Conservation (phyloP, 2,888 invertebrate genomes). For the Luffia ferchaultella region DNA sequence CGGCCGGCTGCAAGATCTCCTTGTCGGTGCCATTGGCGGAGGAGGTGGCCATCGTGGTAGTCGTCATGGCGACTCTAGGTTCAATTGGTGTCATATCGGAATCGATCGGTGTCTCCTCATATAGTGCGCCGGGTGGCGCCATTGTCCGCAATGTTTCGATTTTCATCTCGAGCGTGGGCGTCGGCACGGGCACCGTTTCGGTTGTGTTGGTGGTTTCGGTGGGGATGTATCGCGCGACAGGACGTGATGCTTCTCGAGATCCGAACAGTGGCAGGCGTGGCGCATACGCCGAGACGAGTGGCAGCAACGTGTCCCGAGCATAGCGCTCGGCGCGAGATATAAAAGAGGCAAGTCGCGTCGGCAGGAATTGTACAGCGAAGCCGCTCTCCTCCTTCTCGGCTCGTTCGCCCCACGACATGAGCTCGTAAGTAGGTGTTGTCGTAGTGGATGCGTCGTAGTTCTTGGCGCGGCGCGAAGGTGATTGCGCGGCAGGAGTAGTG, state of each 20-base stretch:
- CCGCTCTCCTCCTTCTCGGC: slow-evolving; percentile 43
- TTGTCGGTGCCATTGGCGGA: slow-evolving; percentile 25
- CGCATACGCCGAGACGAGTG: slow-evolving; percentile 80
- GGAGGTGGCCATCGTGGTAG: slow-evolving; percentile 25
- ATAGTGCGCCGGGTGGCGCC: slow-evolving; percentile 50
- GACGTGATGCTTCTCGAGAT: slow-evolving; percentile 45
- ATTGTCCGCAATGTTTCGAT: slow-evolving; percentile 48
- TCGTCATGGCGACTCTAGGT: slow-evolving; percentile 22
- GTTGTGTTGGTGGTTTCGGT: slow-evolving; percentile 48
- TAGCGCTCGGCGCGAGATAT: slow-evolving; percentile 84
- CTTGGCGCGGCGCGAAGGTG: slow-evolving; percentile 39
- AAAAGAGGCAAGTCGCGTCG: slow-evolving; percentile 79
- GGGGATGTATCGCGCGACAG: slow-evolving; percentile 71
- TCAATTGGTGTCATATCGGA: slow-evolving; percentile 36
- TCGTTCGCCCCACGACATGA: slow-evolving; percentile 31
- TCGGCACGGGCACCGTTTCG: slow-evolving; percentile 44
- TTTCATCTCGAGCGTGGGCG: slow-evolving; percentile 57
- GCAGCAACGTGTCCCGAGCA: slow-evolving; percentile 78
- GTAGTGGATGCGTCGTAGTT: slow-evolving; percentile 42
- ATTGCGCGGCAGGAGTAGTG: slow-evolving; percentile 25
- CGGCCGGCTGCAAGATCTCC: slow-evolving; percentile 35
- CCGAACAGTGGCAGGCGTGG: slow-evolving; percentile 74
- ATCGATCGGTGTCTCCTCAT: slow-evolving; percentile 45
- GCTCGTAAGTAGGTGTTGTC: slow-evolving; percentile 44
- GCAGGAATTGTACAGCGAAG: slow-evolving; percentile 80